A percentile compares a stretch with the other conserved stretches of the same genome.
Conservation (phyloP, 2,888 invertebrate species). For the Pyrrhosoma nymphula region DNA sequence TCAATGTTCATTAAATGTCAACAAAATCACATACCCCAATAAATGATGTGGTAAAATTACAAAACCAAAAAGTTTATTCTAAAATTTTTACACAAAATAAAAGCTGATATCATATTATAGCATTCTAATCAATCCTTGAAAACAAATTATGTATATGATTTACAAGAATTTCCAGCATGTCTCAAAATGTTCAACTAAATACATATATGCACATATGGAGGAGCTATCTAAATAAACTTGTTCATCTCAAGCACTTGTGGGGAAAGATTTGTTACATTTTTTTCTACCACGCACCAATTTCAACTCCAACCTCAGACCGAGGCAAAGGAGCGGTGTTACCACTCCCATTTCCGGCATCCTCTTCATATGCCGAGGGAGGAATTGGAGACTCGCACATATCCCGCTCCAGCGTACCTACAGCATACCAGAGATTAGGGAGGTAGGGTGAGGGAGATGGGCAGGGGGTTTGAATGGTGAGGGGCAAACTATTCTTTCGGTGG, state of each 20-base stretch:
- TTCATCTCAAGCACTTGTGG: background rate
- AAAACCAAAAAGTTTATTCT: no score
- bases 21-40: no score
- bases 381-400: constrained; percentile 48
- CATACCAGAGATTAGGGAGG: constrained; percentile 79
- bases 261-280: background rate
- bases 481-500: constrained; percentile 39
- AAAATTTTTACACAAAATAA: no score
- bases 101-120: no score
- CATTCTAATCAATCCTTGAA: no score
- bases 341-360: background rate
- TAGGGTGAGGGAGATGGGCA: constrained; percentile 79
- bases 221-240: background rate
- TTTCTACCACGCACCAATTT: constrained; percentile 13
- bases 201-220: background rate
- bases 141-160: no score
- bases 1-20: no score
- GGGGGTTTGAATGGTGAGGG: constrained; percentile 66
- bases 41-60: no score
- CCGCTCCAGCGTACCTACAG: constrained; percentile 76
- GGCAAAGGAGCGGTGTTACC: background rate
- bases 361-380: constrained; percentile 14
- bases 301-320: background rate
- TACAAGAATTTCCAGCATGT: no score
- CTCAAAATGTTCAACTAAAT: background rate